phyloP scores from a whole-genome alignment of 1,140 invertebrate genomes.

The Drosophila neocordata region DNA sequence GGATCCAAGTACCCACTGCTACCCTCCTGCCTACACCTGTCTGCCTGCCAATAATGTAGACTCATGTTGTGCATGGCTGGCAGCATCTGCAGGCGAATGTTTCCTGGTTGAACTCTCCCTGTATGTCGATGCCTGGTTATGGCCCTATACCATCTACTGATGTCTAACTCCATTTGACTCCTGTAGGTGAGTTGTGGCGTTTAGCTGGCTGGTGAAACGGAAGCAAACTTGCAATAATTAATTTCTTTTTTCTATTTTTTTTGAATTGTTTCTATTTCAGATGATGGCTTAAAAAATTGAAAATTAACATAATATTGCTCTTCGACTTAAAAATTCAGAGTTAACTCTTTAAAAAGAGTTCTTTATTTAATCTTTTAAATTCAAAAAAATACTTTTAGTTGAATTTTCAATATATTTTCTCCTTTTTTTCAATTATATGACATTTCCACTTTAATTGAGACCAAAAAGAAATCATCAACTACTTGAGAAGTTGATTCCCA shows the following conservation, averaged over 20 bases:
- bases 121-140: not conserved
- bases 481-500: too few relatives aligned
- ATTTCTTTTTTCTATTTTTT: not conserved
- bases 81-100: slow-evolving; percentile 26
- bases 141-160: not conserved
- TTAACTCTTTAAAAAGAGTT: too few relatives aligned
- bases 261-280: not conserved
- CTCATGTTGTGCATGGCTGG: slow-evolving; percentile 15
- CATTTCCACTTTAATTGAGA: too few relatives aligned
- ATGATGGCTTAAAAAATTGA: not conserved
- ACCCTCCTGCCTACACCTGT: not conserved
- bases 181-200: not conserved
- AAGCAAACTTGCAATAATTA: not conserved
- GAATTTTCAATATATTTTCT: too few relatives aligned
- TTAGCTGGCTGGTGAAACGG: not conserved
- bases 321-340: too few relatives aligned
- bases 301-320: too few relatives aligned
- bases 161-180: slow-evolving; percentile 1
- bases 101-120: not conserved
- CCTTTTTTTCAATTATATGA: too few relatives aligned
- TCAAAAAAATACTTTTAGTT: too few relatives aligned
- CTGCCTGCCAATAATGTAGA: slow-evolving; percentile 58
- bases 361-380: too few relatives aligned
- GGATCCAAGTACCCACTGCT: slow-evolving; percentile 19
- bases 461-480: too few relatives aligned